Evolutionary conservation across 2,797 vertebrate genomes (phyloP), one percentile per base, ranked within the genome.

Genomic region (Mormyrus proboscirostris): DNA sequence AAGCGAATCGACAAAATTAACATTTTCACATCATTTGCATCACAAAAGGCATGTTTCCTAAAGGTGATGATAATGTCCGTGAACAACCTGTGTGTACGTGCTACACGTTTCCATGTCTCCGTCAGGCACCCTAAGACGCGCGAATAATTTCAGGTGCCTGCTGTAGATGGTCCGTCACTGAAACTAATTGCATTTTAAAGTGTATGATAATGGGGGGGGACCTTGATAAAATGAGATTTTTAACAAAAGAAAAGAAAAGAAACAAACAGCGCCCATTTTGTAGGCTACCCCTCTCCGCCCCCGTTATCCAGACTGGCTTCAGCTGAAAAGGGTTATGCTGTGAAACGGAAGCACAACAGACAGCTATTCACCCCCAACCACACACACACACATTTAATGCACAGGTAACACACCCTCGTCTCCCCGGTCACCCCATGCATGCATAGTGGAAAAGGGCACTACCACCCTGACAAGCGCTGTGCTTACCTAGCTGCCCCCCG

Each of bases 401-500:
- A 44, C 55, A 10, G 16, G 33, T 62, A 12, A 47, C 55, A 47
- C 38, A 88, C 25, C 49, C 19, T n/a, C 49, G 9, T 22, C 44
- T 29, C 19, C 16, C n/a, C 14, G 84, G 25, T 86, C 49, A 29
- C 12, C 12, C 50, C 47, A 22, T 33, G 22, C 49, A 84, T 9
- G 47, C 41, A 22, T 25, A 50, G 19, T 47, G n/a, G n/a, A n/a
- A n/a, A 33, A 86, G 55, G 7, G 47, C 49, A 57, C 10, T 29
- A 59, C 12, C 33, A 44, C 16, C 16, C 33, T 22, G 33, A 9
- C 29, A 3, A 4, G 41, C 19, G 44, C 25, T 8, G 4, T 92
- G 95, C 96, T 97, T 96, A 95, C 97, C 97, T 88, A 98, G 91
- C 89, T 97, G 96, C 55, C 97, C 97, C 88, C 97, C 96, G 90